Base-by-base conservation (phyloP, 23 tunicate species). In the Ascidia mentula region DNA sequence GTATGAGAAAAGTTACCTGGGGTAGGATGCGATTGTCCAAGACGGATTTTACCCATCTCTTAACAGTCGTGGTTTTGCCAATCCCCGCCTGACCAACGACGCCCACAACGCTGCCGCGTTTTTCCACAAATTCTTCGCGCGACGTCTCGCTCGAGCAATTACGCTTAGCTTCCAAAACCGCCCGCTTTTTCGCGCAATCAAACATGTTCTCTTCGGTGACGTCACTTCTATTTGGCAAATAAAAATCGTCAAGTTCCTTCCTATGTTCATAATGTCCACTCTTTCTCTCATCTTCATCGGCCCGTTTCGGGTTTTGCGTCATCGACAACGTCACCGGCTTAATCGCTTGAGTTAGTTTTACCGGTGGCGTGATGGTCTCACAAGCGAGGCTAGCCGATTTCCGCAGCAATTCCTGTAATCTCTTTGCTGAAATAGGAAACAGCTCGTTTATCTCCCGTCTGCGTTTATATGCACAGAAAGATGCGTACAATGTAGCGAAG, bases 51-150 rank as follows among this genome's bases (percentile, higher is more conserved):
- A 18, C 18, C 53, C 36, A 30, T 35, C 17, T 38, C 38, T 75
- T 75, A 2, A 31, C 2, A 8, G 53, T 5, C 22, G 79, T 75
- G 1, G 79, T 75, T 75, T 75, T 75, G 5, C 79, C 79, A 36
- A 75, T 75, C 3, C 79, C 79, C 1, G 79, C 53, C 79, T 38
- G 79, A 18, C 79, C 79, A 9, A 75, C 53, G 1, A 75, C 53
- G 22, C 79, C 53, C 2, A 75, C 53, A 39, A 35, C n/a, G 60
- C 37, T 75, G 18, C 79, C 79, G 2, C 37, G 79, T 75, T 17
- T 38, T 6, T 71, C 39, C n/a, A 71, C 39, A 71, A 34, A 71
- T 36, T 71, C n/a, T 71, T 34, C 75, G 18, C 34, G 1, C 2
- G 75, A 30, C 3, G 36, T 46, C 79, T 39, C 37, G 30, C 30